Percentiles rank a stretch among this genome's conserved stretches.
These are phyloP conservation scores for Dorcus parallelipipedus DNA, from an alignment of 2,888 invertebrate genomes.

Conservation along the genomic window DNA sequence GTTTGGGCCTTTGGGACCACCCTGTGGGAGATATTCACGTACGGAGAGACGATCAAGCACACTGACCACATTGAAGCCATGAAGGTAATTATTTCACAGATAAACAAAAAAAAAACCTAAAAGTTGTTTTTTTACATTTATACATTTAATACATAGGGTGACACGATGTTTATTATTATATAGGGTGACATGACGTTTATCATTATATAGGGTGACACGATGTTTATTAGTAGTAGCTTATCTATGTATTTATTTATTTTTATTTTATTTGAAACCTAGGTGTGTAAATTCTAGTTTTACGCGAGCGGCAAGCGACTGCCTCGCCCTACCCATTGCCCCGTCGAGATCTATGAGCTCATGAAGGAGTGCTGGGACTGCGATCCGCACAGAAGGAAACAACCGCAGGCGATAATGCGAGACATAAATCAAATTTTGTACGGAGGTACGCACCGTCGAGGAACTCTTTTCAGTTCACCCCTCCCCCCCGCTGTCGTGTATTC, in stretches of 20 bases:
- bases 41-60: constrained; percentile 54
- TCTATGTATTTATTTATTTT: neutral
- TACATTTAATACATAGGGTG: too few relatives aligned
- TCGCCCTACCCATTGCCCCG: constrained; percentile 67
- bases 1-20: constrained; percentile 92
- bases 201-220: too few relatives aligned
- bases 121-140: too few relatives aligned
- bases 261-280: neutral
- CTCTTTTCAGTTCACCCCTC: too few relatives aligned
- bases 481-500: neutral
- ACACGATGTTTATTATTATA: too few relatives aligned
- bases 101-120: neutral
- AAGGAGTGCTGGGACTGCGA: constrained; percentile 77
- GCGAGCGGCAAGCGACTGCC: constrained; percentile 64
- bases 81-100: constrained; percentile 29
- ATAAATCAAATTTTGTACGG: constrained; percentile 76
- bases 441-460: constrained; percentile 39
- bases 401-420: constrained; percentile 82
- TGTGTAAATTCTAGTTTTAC: constrained; percentile 55
- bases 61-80: constrained; percentile 39
- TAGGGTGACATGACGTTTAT: too few relatives aligned
- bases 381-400: constrained; percentile 68
- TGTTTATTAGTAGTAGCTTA: too few relatives aligned
- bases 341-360: constrained; percentile 73
- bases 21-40: constrained; percentile 87